A percentile compares a stretch with the other conserved stretches of the same genome.
These are phyloP conservation scores for Corythornis leucogaster DNA, from an alignment of 2,797 vertebrate genomes.

Conservation along the genomic window DNA sequence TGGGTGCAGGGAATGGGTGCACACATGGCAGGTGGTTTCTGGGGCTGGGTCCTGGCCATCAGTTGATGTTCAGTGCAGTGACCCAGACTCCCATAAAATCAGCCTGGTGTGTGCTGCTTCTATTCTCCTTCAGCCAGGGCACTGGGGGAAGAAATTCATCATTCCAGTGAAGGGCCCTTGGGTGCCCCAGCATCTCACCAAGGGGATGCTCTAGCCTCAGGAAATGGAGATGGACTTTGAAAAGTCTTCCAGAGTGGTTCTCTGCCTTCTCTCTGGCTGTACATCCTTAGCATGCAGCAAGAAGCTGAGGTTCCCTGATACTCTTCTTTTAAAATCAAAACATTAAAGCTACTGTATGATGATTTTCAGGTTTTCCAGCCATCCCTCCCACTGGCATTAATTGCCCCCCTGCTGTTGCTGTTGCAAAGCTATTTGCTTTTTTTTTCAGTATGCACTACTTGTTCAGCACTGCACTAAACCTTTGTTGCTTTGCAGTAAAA, in stretches of 20 bases:
- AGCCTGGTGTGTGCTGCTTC: not conserved
- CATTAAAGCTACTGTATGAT: not conserved
- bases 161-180: not conserved
- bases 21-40: accelerated
- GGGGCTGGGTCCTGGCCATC: accelerated
- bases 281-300: not conserved
- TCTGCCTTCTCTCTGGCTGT: not conserved
- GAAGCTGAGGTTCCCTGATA: not conserved
- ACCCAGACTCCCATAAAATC: not conserved
- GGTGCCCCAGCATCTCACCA: not conserved
- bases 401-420: constrained; percentile 1
- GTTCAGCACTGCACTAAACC: not conserved
- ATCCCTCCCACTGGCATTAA: not conserved
- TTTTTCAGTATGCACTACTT: not conserved
- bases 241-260: not conserved
- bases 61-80: accelerated
- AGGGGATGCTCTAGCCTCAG: not conserved
- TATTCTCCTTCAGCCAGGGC: not conserved
- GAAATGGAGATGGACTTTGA: not conserved
- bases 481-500: constrained; percentile 20
- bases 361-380: constrained; percentile 15
- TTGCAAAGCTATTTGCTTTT: constrained; percentile 17
- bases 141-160: not conserved
- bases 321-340: constrained; percentile 27
- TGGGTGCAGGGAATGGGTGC: not conserved